Percentiles rank a stretch among this genome's conserved stretches.
These are phyloP conservation scores for Pheosia tremula DNA, from an alignment of 2,888 invertebrate species.

Conservation along the genomic window DNA sequence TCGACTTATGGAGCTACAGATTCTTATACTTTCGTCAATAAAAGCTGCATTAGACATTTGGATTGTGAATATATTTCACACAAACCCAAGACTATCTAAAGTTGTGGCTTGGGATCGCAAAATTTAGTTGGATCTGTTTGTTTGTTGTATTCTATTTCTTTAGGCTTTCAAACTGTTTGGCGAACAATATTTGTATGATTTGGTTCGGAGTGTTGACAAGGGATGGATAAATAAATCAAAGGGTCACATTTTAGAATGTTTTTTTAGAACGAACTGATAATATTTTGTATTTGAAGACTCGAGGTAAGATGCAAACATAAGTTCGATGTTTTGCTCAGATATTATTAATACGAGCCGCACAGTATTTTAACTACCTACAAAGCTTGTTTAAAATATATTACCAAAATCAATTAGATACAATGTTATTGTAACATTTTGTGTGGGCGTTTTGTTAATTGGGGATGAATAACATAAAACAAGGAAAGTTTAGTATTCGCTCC, in stretches of 20 bases:
- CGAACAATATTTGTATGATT: slow-evolving; percentile 27
- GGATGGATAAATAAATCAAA: slow-evolving; percentile 32
- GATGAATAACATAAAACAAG: neutral
- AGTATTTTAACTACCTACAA: too few relatives aligned
- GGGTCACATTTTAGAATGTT: neutral
- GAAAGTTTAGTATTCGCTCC: neutral
- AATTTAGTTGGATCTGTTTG: slow-evolving; percentile 17
- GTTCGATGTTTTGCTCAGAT: too few relatives aligned
- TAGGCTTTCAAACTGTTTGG: slow-evolving; percentile 13
- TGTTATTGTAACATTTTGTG: neutral
- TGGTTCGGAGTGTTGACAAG: slow-evolving; percentile 32
- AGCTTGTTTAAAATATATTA: too few relatives aligned
- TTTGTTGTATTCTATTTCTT: slow-evolving; percentile 30
- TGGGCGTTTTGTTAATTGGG: neutral
- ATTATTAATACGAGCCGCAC: too few relatives aligned
- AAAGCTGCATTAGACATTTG: too few relatives aligned
- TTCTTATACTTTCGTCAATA: too few relatives aligned
- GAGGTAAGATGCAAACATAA: neutral
- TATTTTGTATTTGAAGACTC: neutral
- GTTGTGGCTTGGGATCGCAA: neutral
- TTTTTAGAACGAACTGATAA: neutral
- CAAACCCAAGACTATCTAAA: neutral
- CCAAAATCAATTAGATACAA: neutral
- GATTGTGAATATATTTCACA: too few relatives aligned
- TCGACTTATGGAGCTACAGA: too few relatives aligned